Percentiles rank a stretch among this genome's conserved stretches.
phyloP scores from a whole-genome alignment of 2,113 vertebrate genomes.

The Sus scrofa region DNA sequence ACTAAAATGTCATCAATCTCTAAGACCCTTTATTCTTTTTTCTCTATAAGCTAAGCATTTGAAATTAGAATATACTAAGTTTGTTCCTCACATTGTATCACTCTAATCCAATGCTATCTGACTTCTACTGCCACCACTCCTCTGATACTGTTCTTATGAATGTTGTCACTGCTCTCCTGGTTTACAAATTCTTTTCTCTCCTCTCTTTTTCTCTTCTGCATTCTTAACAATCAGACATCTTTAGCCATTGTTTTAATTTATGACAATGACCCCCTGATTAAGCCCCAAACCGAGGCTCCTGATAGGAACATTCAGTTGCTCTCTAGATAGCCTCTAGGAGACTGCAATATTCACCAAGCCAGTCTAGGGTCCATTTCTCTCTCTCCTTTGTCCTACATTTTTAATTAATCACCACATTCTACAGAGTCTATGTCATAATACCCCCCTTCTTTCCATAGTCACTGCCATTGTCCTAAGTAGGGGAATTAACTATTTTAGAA shows the following conservation, averaged over 20 bases:
- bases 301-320: slow-evolving; percentile 6
- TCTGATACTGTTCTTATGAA: background rate
- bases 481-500: slow-evolving; percentile 5
- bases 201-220: background rate
- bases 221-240: background rate
- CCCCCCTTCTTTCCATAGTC: background rate
- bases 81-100: background rate
- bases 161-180: background rate
- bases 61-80: background rate
- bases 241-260: slow-evolving; percentile 6
- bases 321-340: background rate
- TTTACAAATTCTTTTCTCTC: background rate
- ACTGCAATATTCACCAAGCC: background rate
- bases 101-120: background rate
- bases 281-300: background rate
- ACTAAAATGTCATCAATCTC: slow-evolving; percentile 25
- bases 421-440: background rate
- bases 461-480: background rate
- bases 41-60: slow-evolving; percentile 22
- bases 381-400: background rate
- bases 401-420: background rate
- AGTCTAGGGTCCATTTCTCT: background rate
- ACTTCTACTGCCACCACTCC: background rate
- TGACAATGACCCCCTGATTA: background rate
- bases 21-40: background rate